phyloP scores from a whole-genome alignment of 2,797 vertebrate genomes.

The Todus mexicanus region DNA sequence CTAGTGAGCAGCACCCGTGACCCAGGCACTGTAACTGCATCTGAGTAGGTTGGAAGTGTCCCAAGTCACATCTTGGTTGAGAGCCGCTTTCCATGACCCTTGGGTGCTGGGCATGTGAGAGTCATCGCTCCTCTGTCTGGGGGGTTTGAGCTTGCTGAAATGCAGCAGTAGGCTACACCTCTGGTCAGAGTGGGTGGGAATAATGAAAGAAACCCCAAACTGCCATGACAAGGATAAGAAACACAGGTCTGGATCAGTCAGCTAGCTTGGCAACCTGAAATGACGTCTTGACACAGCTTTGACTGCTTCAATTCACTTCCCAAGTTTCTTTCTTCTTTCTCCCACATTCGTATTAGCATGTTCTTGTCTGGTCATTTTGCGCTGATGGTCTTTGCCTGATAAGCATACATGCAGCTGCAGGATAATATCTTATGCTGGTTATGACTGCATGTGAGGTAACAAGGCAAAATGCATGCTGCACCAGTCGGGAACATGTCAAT shows the following conservation, averaged over 20 bases:
- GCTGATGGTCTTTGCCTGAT: not conserved
- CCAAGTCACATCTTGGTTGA: rapidly evolving
- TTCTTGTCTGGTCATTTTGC: not conserved
- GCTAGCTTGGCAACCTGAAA: not conserved
- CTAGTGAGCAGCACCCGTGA: not conserved
- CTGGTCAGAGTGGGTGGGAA: not conserved
- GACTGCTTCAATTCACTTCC: not conserved
- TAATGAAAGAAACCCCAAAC: not conserved
- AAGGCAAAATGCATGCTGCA: not conserved
- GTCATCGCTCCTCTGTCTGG: not conserved
- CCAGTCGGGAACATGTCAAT: rapidly evolving
- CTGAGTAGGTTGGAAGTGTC: not conserved
- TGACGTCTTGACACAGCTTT: not conserved
- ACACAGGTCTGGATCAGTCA: rapidly evolving
- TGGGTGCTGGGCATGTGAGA: not conserved
- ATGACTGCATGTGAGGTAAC: too few relatives aligned
- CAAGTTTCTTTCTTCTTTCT: not conserved
- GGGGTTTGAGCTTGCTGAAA: not conserved
- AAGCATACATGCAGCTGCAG: not conserved
- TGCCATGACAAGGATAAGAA: rapidly evolving
- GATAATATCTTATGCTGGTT: not conserved
- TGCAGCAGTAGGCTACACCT: too few relatives aligned
- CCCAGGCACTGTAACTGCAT: not conserved
- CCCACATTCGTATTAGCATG: not conserved
- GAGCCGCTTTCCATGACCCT: not conserved